These are phyloP conservation scores for Eupleurogrammus muticus DNA, from an alignment of 2,797 vertebrate species.

Conservation along the genomic window DNA sequence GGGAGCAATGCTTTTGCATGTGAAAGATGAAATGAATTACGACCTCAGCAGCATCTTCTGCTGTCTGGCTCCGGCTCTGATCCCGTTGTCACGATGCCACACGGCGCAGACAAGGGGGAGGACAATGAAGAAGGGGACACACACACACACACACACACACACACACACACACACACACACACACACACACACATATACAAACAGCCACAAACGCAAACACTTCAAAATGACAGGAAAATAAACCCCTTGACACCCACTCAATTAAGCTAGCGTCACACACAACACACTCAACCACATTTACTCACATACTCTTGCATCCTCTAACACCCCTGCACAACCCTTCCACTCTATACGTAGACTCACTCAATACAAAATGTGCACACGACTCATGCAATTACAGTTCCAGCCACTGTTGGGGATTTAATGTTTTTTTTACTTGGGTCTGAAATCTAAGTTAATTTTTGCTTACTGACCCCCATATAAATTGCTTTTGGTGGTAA, in stretches of 20 bases:
- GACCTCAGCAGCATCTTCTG: slow-evolving; percentile 7
- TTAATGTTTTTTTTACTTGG: no score
- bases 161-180: slow-evolving; percentile 15
- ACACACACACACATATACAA: slow-evolving; percentile 13
- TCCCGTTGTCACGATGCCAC: slow-evolving; percentile 30
- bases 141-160: slow-evolving; percentile 15
- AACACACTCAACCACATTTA: slow-evolving; percentile 14
- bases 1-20: slow-evolving; percentile 4
- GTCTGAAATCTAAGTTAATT: no score
- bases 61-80: slow-evolving; percentile 15
- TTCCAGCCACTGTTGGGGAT: background rate
- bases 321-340: slow-evolving; percentile 16
- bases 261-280: slow-evolving; percentile 4
- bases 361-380: slow-evolving; percentile 21
- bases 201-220: slow-evolving; percentile 4
- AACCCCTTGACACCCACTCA: slow-evolving; percentile 31
- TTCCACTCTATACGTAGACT: slow-evolving; percentile 35
- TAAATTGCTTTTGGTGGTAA: no score
- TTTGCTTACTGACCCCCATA: no score
- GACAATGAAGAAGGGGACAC: background rate
- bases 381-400: slow-evolving; percentile 15
- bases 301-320: slow-evolving; percentile 7
- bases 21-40: background rate
- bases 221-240: slow-evolving; percentile 33
- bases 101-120: slow-evolving; percentile 3